Percentiles rank a stretch among this genome's conserved stretches.
Conservation (phyloP, 2,797 vertebrate genomes). For the Scleropages formosus region DNA sequence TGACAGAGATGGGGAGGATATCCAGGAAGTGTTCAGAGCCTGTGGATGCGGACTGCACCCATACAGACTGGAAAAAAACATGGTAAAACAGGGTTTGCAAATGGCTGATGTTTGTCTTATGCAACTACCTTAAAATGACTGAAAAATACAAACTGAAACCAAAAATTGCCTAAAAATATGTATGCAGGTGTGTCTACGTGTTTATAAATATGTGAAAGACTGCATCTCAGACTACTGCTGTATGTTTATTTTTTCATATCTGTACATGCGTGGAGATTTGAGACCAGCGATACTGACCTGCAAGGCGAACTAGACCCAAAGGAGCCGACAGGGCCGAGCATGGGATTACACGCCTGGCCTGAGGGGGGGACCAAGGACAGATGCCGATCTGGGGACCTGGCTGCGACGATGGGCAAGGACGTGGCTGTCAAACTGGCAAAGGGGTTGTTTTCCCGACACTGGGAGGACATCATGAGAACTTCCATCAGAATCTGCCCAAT, state of each 20-base stretch:
- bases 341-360: slow-evolving; percentile 85
- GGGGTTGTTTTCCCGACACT: slow-evolving; percentile 88
- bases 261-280: not conserved
- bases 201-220: not conserved
- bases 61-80: slow-evolving; percentile 86
- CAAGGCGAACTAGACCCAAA: slow-evolving; percentile 91
- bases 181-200: not conserved
- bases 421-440: slow-evolving; percentile 97
- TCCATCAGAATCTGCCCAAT: slow-evolving; percentile 99
- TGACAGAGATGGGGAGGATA: slow-evolving; percentile 66
- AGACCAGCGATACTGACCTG: slow-evolving; percentile 76
- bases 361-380: slow-evolving; percentile 80
- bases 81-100: slow-evolving; percentile 54
- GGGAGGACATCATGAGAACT: slow-evolving; percentile 97
- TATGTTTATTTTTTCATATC: no score
- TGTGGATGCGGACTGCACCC: slow-evolving; percentile 83
- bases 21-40: slow-evolving; percentile 70
- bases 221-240: not conserved
- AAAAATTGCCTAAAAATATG: not conserved
- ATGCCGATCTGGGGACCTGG: slow-evolving; percentile 86
- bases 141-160: not conserved
- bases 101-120: not conserved
- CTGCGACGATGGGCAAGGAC: slow-evolving; percentile 89
- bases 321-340: slow-evolving; percentile 83
- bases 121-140: not conserved